These are phyloP conservation scores for Drosophila suboccidentalis DNA, from an alignment of 2,888 invertebrate species.

Conservation along the genomic window DNA sequence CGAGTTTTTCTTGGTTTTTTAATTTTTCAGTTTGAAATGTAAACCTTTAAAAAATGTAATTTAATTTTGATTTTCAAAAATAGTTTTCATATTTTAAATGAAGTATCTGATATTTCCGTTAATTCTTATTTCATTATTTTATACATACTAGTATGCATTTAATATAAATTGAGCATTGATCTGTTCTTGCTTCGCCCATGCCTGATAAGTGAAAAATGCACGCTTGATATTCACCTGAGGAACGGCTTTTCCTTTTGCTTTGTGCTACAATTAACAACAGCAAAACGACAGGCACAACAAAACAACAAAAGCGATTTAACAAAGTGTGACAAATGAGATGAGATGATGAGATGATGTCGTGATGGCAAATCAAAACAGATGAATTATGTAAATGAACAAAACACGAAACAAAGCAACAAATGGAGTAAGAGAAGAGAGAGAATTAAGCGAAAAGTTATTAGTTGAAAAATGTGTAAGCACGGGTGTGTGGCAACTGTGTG, in stretches of 20 bases:
- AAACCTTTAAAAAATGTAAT: no score
- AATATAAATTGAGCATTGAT: not conserved
- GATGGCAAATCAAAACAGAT: constrained; percentile 34
- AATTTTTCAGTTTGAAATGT: no score
- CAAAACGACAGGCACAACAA: constrained; percentile 43
- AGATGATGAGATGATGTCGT: constrained; percentile 37
- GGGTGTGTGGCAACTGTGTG: constrained; percentile 2
- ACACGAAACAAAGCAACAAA: constrained; percentile 28
- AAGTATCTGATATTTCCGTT: no score
- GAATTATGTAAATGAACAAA: constrained; percentile 32
- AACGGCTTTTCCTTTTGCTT: constrained; percentile 87
- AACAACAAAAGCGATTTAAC: constrained; percentile 58
- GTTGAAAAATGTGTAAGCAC: constrained; percentile 25
- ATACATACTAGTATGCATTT: no score
- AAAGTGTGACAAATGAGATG: constrained; percentile 59
- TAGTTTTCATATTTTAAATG: no score
- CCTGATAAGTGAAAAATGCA: not conserved
- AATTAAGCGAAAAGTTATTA: constrained; percentile 37
- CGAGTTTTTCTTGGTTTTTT: no score
- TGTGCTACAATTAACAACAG: constrained; percentile 85
- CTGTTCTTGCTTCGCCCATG: not conserved
- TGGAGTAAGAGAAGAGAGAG: constrained; percentile 30
- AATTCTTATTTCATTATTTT: no score
- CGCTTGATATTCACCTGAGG: constrained; percentile 83
- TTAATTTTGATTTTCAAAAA: no score